Evolutionary conservation across 2,113 vertebrate genomes (phyloP).

Genomic region (Calidris pygmaea): DNA sequence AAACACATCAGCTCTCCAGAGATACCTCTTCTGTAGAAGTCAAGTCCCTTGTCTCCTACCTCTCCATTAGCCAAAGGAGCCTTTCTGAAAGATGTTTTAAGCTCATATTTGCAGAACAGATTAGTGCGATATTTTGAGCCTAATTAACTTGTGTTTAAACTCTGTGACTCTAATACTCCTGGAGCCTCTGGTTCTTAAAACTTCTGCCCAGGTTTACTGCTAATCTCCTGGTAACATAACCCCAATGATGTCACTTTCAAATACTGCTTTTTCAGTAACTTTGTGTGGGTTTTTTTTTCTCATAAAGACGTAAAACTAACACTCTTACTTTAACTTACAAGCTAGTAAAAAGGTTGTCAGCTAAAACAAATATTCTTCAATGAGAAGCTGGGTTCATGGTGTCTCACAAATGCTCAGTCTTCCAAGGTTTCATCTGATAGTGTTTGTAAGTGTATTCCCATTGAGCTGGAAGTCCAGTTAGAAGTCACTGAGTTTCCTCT

Average conservation of each 20-base stretch:
- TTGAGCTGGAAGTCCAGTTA: background rate
- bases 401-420: background rate
- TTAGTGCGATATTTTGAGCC: constrained; percentile 5
- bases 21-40: background rate
- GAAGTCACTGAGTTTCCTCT: background rate
- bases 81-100: constrained; percentile 19
- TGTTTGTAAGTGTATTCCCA: background rate
- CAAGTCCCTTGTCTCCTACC: background rate
- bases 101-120: constrained; percentile 9
- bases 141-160: constrained; percentile 36
- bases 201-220: constrained; percentile 20
- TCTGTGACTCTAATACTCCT: background rate
- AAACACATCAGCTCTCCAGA: background rate
- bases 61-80: background rate
- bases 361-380: background rate
- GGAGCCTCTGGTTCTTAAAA: constrained; percentile 43
- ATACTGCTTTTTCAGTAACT: background rate
- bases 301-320: background rate
- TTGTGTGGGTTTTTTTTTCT: background rate
- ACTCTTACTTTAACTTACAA: background rate
- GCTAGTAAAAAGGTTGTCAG: background rate
- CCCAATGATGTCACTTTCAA: background rate
- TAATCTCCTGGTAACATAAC: constrained; percentile 28
- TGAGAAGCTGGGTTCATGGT: background rate
- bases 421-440: background rate